A percentile compares a stretch with the other conserved stretches of the same genome.
These are phyloP conservation scores for Trilocha varians DNA, from an alignment of 2,888 invertebrate species.

Conservation along the genomic window DNA sequence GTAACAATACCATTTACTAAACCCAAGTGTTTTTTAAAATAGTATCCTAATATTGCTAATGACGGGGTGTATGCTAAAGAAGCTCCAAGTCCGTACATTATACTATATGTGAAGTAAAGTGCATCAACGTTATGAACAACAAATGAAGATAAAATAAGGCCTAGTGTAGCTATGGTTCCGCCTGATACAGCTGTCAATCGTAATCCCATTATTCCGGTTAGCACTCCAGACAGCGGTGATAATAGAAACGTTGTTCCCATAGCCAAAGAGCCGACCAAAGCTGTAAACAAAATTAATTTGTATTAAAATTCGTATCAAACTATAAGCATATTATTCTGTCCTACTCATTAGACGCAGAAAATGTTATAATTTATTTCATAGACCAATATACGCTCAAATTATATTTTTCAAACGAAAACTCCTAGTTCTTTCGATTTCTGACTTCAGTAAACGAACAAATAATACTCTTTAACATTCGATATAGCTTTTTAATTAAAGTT, in stretches of 20 bases:
- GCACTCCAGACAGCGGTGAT: conserved; percentile 88
- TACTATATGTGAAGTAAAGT: conserved; percentile 89
- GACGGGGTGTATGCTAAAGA: conserved; percentile 94
- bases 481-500: too few species aligned
- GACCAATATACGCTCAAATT: too few species aligned
- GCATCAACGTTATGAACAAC: conserved; percentile 77
- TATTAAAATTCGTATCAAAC: not conserved
- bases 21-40: conserved; percentile 89
- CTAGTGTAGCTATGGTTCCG: conserved; percentile 82
- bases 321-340: too few species aligned
- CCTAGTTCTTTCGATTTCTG: too few species aligned
- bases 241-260: conserved; percentile 92
- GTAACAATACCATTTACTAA: conserved; percentile 93
- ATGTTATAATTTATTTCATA: too few species aligned
- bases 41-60: conserved; percentile 92
- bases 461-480: too few species aligned
- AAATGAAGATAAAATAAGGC: conserved; percentile 87
- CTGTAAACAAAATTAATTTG: conserved; percentile 70
- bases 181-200: conserved; percentile 87
- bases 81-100: conserved; percentile 91
- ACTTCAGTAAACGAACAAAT: too few species aligned
- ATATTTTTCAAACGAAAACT: too few species aligned
- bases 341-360: too few species aligned
- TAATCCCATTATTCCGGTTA: conserved; percentile 90
- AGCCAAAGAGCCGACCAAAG: conserved; percentile 89